Percentiles rank a stretch among this genome's conserved stretches.
Evolutionary conservation across 2,797 vertebrate species (phyloP).

Genomic region (Liasis olivaceus): DNA sequence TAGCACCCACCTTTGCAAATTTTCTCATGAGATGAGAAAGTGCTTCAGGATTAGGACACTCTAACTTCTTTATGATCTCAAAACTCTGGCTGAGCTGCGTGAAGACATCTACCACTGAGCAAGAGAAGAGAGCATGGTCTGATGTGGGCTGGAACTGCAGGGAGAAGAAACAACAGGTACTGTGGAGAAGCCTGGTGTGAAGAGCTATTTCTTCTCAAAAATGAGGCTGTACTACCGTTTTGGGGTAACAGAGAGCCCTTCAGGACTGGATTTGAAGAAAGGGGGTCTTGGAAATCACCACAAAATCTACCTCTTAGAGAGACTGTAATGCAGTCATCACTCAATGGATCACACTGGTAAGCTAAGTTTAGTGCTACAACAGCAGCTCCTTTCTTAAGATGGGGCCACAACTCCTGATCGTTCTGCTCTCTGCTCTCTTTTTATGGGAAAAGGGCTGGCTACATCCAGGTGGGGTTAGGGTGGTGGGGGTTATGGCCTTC

Average conservation of each 20-base stretch:
- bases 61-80: conserved; percentile 97
- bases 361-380: neutral
- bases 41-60: conserved; percentile 97
- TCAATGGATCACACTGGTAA: neutral
- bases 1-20: conserved; percentile 89
- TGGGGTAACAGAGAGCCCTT: neutral
- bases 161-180: neutral
- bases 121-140: conserved; percentile 97
- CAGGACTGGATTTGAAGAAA: too few relatives aligned
- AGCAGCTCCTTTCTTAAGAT: neutral
- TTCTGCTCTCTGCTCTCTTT: neutral
- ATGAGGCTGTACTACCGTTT: neutral
- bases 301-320: neutral
- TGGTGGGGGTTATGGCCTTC: neutral
- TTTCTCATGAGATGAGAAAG: conserved; percentile 98
- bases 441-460: neutral
- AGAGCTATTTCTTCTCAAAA: neutral
- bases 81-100: conserved; percentile 99
- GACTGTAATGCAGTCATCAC: too few relatives aligned
- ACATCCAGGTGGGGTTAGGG: neutral
- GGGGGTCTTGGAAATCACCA: neutral
- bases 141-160: conserved; percentile 96
- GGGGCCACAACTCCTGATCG: neutral
- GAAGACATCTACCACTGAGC: conserved; percentile 98
- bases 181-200: neutral